A percentile compares a stretch with the other conserved stretches of the same genome.
These are phyloP conservation scores for Clarias gariepinus DNA, from an alignment of 2,113 vertebrate species.

Conservation along the genomic window DNA sequence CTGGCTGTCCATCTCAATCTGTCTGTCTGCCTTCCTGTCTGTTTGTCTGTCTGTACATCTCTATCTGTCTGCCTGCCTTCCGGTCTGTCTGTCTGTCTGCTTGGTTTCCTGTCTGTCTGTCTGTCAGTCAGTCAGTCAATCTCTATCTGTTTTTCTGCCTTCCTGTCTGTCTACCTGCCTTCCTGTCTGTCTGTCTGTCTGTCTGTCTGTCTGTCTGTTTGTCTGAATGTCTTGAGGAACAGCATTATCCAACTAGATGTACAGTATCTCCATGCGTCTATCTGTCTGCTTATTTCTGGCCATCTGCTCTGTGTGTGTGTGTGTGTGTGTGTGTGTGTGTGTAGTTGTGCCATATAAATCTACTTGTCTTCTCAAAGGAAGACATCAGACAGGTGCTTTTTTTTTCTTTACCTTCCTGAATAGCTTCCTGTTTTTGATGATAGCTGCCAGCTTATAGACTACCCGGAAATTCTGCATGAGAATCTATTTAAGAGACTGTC, in stretches of 20 bases:
- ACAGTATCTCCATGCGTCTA: background rate
- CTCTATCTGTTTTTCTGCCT: no score
- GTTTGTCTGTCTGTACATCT: background rate
- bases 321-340: background rate
- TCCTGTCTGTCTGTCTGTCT: no score
- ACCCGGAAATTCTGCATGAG: background rate
- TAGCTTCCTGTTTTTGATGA: background rate
- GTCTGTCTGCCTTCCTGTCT: background rate
- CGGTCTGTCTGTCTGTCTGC: background rate
- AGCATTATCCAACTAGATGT: background rate
- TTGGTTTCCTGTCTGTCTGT: no score
- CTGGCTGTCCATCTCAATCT: background rate
- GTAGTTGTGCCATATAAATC: background rate
- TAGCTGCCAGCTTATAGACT: background rate
- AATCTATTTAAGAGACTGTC: background rate
- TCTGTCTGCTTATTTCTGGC: background rate
- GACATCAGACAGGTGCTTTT: background rate
- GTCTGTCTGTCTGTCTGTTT: background rate
- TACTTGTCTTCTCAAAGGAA: background rate
- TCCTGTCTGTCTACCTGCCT: no score
- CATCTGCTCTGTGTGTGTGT: background rate
- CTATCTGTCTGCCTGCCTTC: background rate
- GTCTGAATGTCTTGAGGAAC: background rate
- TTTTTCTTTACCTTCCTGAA: background rate
- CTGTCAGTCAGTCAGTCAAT: background rate